A percentile compares a stretch with the other conserved stretches of the same genome.
Conservation (phyloP, 2,797 vertebrate genomes). For the Corythornis leucogaster region DNA sequence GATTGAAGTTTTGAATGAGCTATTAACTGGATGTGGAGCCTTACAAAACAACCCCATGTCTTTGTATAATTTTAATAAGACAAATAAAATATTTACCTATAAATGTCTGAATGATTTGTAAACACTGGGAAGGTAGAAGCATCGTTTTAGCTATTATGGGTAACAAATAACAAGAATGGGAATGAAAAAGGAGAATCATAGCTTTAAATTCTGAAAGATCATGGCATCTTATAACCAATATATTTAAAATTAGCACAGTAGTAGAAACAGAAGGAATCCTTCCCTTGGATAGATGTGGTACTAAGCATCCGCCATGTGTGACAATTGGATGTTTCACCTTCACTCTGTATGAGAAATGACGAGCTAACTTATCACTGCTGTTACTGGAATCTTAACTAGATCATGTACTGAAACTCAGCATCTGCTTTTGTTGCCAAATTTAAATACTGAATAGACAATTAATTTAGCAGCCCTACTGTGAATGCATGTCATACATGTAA, state of each 20-base stretch:
- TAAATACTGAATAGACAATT: neutral
- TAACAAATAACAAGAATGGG: neutral
- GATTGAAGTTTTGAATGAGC: neutral
- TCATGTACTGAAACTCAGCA: neutral
- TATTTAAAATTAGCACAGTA: neutral
- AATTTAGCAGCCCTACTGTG: neutral
- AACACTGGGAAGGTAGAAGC: neutral
- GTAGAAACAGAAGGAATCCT: neutral
- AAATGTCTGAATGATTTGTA: neutral
- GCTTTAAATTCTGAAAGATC: neutral
- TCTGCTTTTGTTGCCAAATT: neutral
- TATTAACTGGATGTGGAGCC: neutral
- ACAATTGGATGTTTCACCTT: neutral
- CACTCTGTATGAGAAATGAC: neutral
- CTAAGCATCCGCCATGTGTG: neutral
- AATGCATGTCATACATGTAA: neutral
- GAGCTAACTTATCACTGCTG: neutral
- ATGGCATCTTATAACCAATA: neutral
- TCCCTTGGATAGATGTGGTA: neutral
- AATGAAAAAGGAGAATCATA: neutral
- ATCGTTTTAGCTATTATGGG: neutral
- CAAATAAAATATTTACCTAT: neutral
- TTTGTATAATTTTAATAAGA: neutral
- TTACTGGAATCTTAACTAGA: neutral
- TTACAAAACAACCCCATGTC: neutral